Base-by-base conservation (phyloP, 2,888 invertebrate genomes). In the Operophtera brumata region DNA sequence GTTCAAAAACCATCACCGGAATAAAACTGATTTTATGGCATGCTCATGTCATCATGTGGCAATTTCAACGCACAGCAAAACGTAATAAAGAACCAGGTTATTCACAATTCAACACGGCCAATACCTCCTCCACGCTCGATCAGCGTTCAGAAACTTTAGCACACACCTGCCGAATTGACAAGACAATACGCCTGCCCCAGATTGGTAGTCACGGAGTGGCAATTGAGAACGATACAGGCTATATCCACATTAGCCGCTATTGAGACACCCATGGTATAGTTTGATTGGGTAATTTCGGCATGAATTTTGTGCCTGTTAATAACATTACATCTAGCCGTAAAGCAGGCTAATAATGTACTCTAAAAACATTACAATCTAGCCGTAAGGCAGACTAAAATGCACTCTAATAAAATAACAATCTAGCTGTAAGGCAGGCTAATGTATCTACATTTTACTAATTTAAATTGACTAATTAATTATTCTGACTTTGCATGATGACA, bases 151-250 rank as follows among this genome's bases (percentile, higher is more conserved):
- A 55, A 55, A 55, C 50, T 42, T 46, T 52, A 42, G 39, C 34
- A 43, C 35, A 47, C 49, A 48, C 51, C 54, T 57, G 57, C 48
- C 35, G 60, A 67, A 59, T 45, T 35, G 47, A 43, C 43, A 53
- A 57, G 47, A 54, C 56, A 55, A 54, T 56, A 37, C 47, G 37
- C 35, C 32, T 37, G 50, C 11, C 53, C 54, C 50, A 56, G 50
- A 49, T 47, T 45, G 45, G 47, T 41, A 48, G 45, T 44, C 52
- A 57, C 56, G 51, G 47, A 52, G 39, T 13, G 39, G 42, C 47
- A 36, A 56, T 56, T 56, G 51, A 51, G 43, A 47, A 44, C 36
- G 40, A 36, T 44, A 54, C 42, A 36, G 14, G 30, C 45, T 41
- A 45, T 35, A 37, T 26, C 12, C 14, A 39, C 28, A 39, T 28